A percentile compares a stretch with the other conserved stretches of the same genome.
Evolutionary conservation across 2,888 invertebrate species (phyloP).

Genomic region (Rutpela maculata): DNA sequence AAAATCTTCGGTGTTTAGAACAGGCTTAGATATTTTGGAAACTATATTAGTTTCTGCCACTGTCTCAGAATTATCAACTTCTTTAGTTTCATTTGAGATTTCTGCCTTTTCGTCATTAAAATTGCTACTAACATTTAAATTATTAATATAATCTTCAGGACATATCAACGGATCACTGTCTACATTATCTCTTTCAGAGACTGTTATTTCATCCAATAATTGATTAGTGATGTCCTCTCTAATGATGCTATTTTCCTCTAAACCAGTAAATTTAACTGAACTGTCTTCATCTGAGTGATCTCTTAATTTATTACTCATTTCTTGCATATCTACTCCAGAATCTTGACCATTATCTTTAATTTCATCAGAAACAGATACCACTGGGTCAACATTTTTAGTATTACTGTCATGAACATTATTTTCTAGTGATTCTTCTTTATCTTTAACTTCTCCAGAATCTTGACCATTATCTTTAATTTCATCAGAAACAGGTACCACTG

Average conservation of each 20-base stretch:
- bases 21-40: slow-evolving; percentile 1
- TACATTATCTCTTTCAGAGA: not conserved
- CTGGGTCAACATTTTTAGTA: not conserved
- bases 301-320: not conserved
- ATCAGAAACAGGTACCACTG: slow-evolving; percentile 1
- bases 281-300: not conserved
- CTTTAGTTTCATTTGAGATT: not conserved
- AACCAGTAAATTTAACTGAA: not conserved
- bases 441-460: no score
- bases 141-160: not conserved
- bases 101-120: not conserved
- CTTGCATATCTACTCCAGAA: not conserved
- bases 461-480: slow-evolving; percentile 5
- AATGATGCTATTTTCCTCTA: not conserved
- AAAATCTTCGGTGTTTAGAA: slow-evolving; percentile 15
- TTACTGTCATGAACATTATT: not conserved
- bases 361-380: slow-evolving; percentile 7
- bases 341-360: not conserved
- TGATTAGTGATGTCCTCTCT: not conserved
- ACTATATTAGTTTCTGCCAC: not conserved
- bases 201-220: not conserved
- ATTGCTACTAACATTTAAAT: not conserved
- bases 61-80: not conserved
- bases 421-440: slow-evolving; percentile 27
- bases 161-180: not conserved